Percentiles rank a stretch among this genome's conserved stretches.
Conservation (phyloP, 2,797 vertebrate genomes). For the Sternarchorhynchus goeldii region DNA sequence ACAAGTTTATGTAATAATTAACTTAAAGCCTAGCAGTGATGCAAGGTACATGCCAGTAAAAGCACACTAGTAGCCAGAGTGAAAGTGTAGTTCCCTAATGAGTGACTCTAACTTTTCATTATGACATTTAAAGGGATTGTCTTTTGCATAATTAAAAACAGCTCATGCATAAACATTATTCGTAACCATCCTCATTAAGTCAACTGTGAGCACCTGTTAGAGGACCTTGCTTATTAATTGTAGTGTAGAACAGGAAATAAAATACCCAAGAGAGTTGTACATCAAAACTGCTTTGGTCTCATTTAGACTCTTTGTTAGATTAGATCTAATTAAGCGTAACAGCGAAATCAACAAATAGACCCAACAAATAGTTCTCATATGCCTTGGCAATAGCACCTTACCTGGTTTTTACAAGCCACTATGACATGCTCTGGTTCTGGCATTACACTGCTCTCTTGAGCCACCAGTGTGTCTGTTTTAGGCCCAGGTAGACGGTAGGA, state of each 20-base stretch:
- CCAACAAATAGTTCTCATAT: neutral
- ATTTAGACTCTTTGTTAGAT: neutral
- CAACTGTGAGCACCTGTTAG: constrained; percentile 47
- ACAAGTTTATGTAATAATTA: constrained; percentile 16
- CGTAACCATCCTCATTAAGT: constrained; percentile 27
- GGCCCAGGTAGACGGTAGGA: constrained; percentile 90
- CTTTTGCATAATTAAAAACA: constrained; percentile 43
- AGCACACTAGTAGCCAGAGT: constrained; percentile 11
- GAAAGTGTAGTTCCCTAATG: constrained; percentile 30
- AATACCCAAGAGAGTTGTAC: constrained; percentile 29
- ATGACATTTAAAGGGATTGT: constrained; percentile 36
- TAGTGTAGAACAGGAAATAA: constrained; percentile 33
- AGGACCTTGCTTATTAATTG: constrained; percentile 43
- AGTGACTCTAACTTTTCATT: constrained; percentile 33
- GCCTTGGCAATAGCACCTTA: constrained; percentile 62
- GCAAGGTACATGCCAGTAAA: neutral
- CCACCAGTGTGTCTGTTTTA: constrained; percentile 84
- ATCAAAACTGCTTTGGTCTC: constrained; percentile 23
- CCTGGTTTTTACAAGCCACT: constrained; percentile 93
- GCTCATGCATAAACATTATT: constrained; percentile 44
- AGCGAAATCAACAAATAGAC: constrained; percentile 8
- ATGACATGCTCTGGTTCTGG: constrained; percentile 88
- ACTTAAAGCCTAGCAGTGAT: neutral
- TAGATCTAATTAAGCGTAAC: constrained; percentile 31
- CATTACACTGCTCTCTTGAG: constrained; percentile 82